phyloP scores from a whole-genome alignment of 2,797 vertebrate species.

The Apodemus agrarius region DNA sequence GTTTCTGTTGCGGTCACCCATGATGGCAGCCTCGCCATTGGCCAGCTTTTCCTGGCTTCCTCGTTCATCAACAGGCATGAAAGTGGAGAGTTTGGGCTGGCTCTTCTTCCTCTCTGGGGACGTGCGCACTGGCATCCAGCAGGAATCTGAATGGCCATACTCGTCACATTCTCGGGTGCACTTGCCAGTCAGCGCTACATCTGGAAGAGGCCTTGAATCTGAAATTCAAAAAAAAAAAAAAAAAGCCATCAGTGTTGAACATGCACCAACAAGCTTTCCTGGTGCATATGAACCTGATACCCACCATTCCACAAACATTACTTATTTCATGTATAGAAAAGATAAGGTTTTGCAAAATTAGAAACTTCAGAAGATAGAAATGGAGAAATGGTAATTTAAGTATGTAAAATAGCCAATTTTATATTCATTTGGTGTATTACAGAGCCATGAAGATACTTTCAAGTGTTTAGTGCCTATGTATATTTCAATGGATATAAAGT shows the following conservation, averaged over 20 bases:
- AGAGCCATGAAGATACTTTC: not conserved
- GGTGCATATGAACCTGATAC: not conserved
- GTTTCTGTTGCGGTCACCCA: slow-evolving; percentile 99
- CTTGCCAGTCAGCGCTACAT: slow-evolving; percentile 99
- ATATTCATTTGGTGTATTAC: not conserved
- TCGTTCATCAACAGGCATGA: slow-evolving; percentile 96
- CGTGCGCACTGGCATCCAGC: slow-evolving; percentile 99
- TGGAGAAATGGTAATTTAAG: not conserved
- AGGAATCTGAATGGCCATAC: slow-evolving; percentile 99
- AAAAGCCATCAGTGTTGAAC: slow-evolving; percentile 53
- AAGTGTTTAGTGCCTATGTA: not conserved
- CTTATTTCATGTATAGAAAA: slow-evolving; percentile 53
- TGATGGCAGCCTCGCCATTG: slow-evolving; percentile 96
- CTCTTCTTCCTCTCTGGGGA: slow-evolving; percentile 97
- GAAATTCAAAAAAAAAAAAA: slow-evolving; percentile 83
- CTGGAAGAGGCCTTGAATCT: slow-evolving; percentile 99
- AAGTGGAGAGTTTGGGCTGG: slow-evolving; percentile 99
- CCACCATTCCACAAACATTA: not conserved
- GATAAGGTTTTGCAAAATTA: slow-evolving; percentile 68
- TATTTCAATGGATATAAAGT: not conserved
- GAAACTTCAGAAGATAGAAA: not conserved
- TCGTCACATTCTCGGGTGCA: slow-evolving; percentile 99
- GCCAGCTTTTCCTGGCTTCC: slow-evolving; percentile 97
- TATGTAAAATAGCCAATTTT: not conserved
- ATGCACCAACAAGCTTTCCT: not conserved